These are phyloP conservation scores for Lepilemur septentrionalis DNA, from an alignment of 2,797 vertebrate species.

Conservation along the genomic window DNA sequence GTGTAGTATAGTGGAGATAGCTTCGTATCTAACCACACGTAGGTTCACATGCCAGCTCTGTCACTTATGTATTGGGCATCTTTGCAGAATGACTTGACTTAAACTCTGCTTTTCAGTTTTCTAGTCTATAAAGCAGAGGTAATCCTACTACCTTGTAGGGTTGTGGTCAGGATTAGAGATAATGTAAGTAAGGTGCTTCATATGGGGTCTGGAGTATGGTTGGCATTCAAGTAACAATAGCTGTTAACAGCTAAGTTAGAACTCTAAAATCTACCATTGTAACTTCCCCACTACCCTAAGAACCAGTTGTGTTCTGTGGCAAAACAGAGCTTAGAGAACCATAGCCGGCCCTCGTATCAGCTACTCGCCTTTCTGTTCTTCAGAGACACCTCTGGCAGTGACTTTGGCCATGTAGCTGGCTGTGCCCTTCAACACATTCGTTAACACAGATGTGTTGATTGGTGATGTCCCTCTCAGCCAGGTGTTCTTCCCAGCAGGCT, in stretches of 20 bases:
- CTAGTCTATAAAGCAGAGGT: background rate
- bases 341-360: background rate
- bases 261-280: background rate
- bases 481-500: conserved; percentile 75
- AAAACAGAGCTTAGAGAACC: background rate
- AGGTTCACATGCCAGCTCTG: background rate
- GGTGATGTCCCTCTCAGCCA: conserved; percentile 54
- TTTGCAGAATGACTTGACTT: background rate
- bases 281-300: background rate
- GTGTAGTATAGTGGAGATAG: background rate
- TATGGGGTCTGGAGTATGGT: background rate
- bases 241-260: background rate
- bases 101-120: background rate
- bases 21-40: background rate
- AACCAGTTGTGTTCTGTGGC: background rate
- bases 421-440: background rate
- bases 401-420: background rate
- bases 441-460: conserved; percentile 62
- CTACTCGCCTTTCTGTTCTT: background rate
- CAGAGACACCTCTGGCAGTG: background rate
- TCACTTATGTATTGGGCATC: background rate
- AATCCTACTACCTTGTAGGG: background rate
- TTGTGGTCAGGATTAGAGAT: background rate
- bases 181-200: background rate
- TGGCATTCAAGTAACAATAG: background rate